Base-by-base conservation (phyloP, 2,113 vertebrate species). In the Cyphomyrus plagiostoma region DNA sequence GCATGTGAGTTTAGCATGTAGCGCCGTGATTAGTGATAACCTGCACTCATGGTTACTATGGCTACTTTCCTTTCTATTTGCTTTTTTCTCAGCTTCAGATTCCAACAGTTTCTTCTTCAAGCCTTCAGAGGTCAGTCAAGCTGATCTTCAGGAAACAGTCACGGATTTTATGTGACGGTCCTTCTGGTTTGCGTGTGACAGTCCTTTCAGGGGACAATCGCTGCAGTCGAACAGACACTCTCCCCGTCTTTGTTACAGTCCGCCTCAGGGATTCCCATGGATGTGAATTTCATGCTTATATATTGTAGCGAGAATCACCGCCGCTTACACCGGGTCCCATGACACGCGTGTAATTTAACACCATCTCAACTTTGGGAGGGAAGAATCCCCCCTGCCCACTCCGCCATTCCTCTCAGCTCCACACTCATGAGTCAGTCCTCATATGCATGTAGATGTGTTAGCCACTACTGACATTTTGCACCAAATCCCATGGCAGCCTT, bases 261-360 rank as follows among this genome's bases (percentile, higher is more conserved):
- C 6, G 13, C 74, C 74, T 80, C 62, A 80, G 35, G 74, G 74
- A 30, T 80, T 80, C 74, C 35, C 35, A 42, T 42, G 74, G 35
- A 80, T 42, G 74, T 15, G 35, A 80, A 80, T 80, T 80, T 80
- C 74, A 80, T 19, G 74, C 35, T 35, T 35, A 80, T 35, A 80
- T 80, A 80, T 80, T 42, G 6, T 42, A 42, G 30, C 15, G 35
- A 80, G 17, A 17, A 80, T 35, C 30, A 19, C 35, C 17, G 35
- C 74, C 0, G 15, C 35, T 80, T 80, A 80, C 13, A 80, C 74
- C 10, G 10, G 62, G 62, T 70, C 26, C 26, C 62, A 70, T 70
- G 62, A 70, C 62, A 70, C 13, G 74, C 74, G 15, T 80, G 74
- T 80, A 80, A 80, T 80, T 80, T 80, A 80, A 80, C 74, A 39